Percentiles rank a stretch among this genome's conserved stretches.
These are phyloP conservation scores for Leucopsar rothschildi DNA, from an alignment of 2,113 vertebrate species.

Conservation along the genomic window DNA sequence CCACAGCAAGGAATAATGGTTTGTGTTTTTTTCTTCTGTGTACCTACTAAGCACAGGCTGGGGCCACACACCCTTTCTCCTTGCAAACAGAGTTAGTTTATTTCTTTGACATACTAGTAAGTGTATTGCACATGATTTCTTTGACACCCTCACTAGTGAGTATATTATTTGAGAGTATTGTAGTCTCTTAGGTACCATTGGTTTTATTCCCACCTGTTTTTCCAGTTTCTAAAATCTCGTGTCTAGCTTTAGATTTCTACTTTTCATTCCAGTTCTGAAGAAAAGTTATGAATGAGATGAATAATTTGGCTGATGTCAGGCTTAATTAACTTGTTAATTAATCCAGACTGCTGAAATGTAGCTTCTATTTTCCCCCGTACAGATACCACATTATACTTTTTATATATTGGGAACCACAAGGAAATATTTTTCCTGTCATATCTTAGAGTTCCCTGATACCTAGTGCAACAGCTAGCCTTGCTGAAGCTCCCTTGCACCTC, in stretches of 20 bases:
- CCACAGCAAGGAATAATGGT: not conserved
- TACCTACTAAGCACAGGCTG: constrained; percentile 76
- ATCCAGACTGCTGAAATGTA: not conserved
- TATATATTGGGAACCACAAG: not conserved
- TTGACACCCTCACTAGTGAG: constrained; percentile 71
- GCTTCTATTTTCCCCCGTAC: not conserved
- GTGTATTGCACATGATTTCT: constrained; percentile 78
- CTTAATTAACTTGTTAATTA: not conserved
- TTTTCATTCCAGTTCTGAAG: not conserved
- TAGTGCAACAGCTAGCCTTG: not conserved
- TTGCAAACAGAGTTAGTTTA: constrained; percentile 75
- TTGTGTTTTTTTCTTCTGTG: not conserved
- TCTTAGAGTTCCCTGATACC: not conserved
- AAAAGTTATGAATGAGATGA: not conserved
- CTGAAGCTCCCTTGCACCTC: not conserved
- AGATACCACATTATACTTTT: not conserved
- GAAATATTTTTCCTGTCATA: not conserved
- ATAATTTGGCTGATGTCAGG: not conserved
- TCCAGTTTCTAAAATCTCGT: not conserved
- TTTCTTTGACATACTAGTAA: constrained; percentile 77
- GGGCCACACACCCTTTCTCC: constrained; percentile 71
- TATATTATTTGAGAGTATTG: constrained; percentile 45
- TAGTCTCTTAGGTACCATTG: not conserved
- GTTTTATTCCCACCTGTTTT: not conserved
- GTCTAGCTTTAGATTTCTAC: not conserved